Evolutionary conservation across 2,888 invertebrate species (phyloP).

Genomic region (Ennomos fuscantarius): DNA sequence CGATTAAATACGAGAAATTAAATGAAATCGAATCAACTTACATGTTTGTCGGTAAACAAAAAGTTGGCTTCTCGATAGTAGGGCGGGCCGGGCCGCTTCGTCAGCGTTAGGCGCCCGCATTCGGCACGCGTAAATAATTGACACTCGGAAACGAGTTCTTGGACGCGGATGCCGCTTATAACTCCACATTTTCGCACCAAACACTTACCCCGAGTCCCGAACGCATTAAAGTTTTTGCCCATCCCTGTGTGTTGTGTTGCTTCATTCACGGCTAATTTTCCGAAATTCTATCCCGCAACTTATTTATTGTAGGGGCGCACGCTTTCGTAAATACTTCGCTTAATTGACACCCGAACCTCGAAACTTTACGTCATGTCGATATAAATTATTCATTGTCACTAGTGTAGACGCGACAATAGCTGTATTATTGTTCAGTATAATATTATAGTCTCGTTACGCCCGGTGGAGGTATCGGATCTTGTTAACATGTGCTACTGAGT

Average conservation of each 20-base stretch:
- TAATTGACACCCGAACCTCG: conserved; percentile 68
- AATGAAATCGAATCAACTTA: conserved; percentile 55
- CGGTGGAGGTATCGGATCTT: conserved; percentile 56
- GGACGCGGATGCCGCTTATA: conserved; percentile 69
- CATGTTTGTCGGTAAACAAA: conserved; percentile 55
- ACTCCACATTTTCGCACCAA: conserved; percentile 73
- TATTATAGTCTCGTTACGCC: conserved; percentile 56
- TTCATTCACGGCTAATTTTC: conserved; percentile 75
- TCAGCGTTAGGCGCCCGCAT: conserved; percentile 54
- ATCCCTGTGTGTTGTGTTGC: conserved; percentile 46
- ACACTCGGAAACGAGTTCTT: conserved; percentile 63
- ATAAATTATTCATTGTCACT: conserved; percentile 67
- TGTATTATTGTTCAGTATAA: conserved; percentile 52
- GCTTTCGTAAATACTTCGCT: conserved; percentile 67
- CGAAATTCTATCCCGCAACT: conserved; percentile 71
- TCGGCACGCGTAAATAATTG: conserved; percentile 73
- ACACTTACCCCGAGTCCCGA: conserved; percentile 51
- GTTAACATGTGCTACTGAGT: conserved; percentile 67
- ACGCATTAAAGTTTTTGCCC: conserved; percentile 78
- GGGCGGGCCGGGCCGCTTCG: conserved; percentile 43
- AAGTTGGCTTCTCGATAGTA: conserved; percentile 58
- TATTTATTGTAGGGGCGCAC: conserved; percentile 66
- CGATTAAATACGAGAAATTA: too few relatives aligned
- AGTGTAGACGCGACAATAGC: conserved; percentile 56
- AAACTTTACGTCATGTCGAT: conserved; percentile 55